Evolutionary conservation across 2,797 vertebrate genomes (phyloP).

Genomic region (Acrossocheilus wenchowensis): DNA sequence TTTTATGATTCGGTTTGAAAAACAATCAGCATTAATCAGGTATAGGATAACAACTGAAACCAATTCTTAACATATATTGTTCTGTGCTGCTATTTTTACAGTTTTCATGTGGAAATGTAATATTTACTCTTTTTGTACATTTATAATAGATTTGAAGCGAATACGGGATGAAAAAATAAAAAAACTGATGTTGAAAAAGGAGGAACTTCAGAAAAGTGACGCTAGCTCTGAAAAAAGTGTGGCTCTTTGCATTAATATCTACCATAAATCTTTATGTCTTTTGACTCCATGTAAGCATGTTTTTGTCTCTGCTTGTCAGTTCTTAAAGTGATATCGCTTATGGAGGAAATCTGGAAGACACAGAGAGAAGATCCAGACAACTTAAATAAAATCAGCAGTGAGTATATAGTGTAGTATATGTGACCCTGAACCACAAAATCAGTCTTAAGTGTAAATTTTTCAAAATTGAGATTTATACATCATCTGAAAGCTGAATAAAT

Average conservation of each 20-base stretch:
- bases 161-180: neutral
- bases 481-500: too few relatives aligned
- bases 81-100: neutral
- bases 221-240: neutral
- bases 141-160: conserved; percentile 13
- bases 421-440: too few relatives aligned
- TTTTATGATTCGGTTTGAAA: neutral
- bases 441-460: too few relatives aligned
- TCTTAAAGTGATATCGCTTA: conserved; percentile 62
- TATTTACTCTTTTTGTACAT: neutral
- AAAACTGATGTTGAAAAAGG: neutral
- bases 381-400: conserved; percentile 25
- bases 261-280: neutral
- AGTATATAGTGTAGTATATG: neutral
- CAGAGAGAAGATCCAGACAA: conserved; percentile 27
- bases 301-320: conserved; percentile 54
- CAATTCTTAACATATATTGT: neutral
- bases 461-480: too few relatives aligned
- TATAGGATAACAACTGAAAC: neutral
- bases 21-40: neutral
- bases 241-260: neutral
- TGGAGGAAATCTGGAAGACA: conserved; percentile 62
- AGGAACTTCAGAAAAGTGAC: conserved; percentile 22
- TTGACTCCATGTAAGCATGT: neutral
- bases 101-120: neutral